Evolutionary conservation across 2,797 vertebrate species (phyloP), one percentile per base, ranked within the genome.

Genomic region (Periophthalmus magnuspinnatus): DNA sequence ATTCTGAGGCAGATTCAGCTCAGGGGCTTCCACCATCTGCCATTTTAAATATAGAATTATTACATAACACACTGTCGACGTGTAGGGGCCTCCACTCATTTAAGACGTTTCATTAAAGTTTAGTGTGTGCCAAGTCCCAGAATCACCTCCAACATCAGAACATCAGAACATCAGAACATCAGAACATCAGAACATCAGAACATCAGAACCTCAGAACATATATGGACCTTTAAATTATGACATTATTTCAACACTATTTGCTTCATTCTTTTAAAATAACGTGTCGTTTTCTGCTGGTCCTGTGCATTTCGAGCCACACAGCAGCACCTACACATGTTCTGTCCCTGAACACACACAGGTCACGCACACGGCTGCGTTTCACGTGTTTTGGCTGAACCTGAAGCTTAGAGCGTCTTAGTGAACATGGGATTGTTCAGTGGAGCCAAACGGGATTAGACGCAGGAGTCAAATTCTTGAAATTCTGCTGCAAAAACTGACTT

Each of bases 31-130:
- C 58, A 60, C 58, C 58, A 60, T 60, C 58, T 60, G 58, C 58
- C 58, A 60, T 60, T 60, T 60, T 60, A 60, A 33, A 60, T 60
- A 60, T 60, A 60, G 58, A 17, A n/a, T 60, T 36, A 60, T 60
- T 60, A 60, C 33, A 17, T 60, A 60, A 60, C 58, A 34, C 17
- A 60, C 58, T 60, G 33, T 60, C 60, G 32, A n/a, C 58, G 36
- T 34, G 32, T 60, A 34, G 32, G 28, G 28, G 28, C 28, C 28
- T 28, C 28, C 3, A 28, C 28, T 28, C 52, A 13, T 55, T 55
- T 34, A 60, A 36, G n/a, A 36, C 19, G 36, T n/a, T 19, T 19
- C 8, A 60, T 36, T 60, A 60, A 10, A 33, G 32, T 17, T 6
- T 16, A 19, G 28, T 32, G n/a, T n/a, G n/a, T n/a, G n/a, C n/a